Percentiles rank a stretch among this genome's conserved stretches.
Evolutionary conservation across 2,797 vertebrate genomes (phyloP).

Genomic region (Urosaurus nigricauda): DNA sequence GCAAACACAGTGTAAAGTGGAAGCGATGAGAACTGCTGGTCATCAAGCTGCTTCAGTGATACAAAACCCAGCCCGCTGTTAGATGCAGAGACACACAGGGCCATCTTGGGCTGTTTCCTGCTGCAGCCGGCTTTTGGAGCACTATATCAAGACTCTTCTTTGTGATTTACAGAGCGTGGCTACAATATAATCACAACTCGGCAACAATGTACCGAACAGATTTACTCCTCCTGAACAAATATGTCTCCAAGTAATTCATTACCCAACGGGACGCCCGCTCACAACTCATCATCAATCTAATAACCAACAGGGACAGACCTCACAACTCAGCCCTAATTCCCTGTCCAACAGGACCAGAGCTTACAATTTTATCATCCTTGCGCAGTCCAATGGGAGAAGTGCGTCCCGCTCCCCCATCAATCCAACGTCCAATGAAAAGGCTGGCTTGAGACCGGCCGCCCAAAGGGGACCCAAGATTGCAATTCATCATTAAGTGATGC

Average conservation of each 20-base stretch:
- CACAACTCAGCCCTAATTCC: neutral
- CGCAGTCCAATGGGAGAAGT: neutral
- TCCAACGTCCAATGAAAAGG: neutral
- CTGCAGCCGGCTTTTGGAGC: neutral
- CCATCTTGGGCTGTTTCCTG: neutral
- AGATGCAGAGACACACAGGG: neutral
- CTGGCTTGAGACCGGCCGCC: neutral
- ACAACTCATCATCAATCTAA: slow-evolving; percentile 20
- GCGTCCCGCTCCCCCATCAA: neutral
- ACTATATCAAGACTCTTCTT: slow-evolving; percentile 38
- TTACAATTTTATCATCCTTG: neutral
- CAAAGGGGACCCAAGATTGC: neutral
- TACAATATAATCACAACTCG: slow-evolving; percentile 57
- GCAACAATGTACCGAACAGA: slow-evolving; percentile 52
- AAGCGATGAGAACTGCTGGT: neutral
- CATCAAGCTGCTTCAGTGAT: neutral
- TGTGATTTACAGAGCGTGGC: slow-evolving; percentile 49
- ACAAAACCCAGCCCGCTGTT: neutral
- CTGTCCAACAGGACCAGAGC: neutral
- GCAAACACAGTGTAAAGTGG: neutral
- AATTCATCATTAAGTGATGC: slow-evolving; percentile 28
- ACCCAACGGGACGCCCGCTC: slow-evolving; percentile 3
- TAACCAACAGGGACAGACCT: slow-evolving; percentile 25
- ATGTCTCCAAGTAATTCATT: slow-evolving; percentile 47
- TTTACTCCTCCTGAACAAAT: slow-evolving; percentile 55